Percentiles rank a stretch among this genome's conserved stretches.
Evolutionary conservation across 1,140 invertebrate species (phyloP).

Genomic region (Listronotus oregonensis): DNA sequence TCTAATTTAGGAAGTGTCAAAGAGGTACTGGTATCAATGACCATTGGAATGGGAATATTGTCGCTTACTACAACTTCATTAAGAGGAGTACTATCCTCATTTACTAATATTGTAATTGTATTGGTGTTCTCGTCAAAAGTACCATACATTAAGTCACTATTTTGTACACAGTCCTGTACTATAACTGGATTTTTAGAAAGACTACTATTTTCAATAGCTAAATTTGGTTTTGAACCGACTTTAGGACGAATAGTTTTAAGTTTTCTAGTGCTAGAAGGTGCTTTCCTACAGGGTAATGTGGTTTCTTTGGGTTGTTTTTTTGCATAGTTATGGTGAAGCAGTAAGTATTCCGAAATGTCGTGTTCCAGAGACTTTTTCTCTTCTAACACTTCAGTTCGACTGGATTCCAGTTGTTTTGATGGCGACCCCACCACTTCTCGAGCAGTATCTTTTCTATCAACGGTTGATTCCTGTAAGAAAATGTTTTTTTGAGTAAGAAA

Average conservation of each 20-base stretch:
- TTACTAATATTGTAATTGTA: slow-evolving; percentile 72
- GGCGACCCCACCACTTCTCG: slow-evolving; percentile 75
- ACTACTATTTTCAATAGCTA: neutral
- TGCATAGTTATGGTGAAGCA: slow-evolving; percentile 54
- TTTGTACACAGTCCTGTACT: slow-evolving; percentile 20
- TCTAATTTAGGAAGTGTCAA: neutral
- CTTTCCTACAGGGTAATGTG: slow-evolving; percentile 20
- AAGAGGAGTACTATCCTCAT: slow-evolving; percentile 61
- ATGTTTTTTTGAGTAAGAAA: neutral
- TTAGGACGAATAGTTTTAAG: slow-evolving; percentile 50
- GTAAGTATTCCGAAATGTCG: slow-evolving; percentile 50
- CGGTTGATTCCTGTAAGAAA: slow-evolving; percentile 51
- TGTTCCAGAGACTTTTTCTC: slow-evolving; percentile 36
- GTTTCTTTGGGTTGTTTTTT: slow-evolving; percentile 26
- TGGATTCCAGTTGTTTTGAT: slow-evolving; percentile 80
- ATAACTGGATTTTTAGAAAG: neutral
- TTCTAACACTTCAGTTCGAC: slow-evolving; percentile 60
- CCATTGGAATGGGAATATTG: neutral
- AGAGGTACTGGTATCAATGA: slow-evolving; percentile 1
- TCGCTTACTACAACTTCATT: slow-evolving; percentile 59
- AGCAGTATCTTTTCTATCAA: slow-evolving; percentile 54
- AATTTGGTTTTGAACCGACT: slow-evolving; percentile 17
- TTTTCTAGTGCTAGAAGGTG: slow-evolving; percentile 34
- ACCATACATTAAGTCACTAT: slow-evolving; percentile 62
- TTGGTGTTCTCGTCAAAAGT: slow-evolving; percentile 73